A percentile compares a stretch with the other conserved stretches of the same genome.
Evolutionary conservation across 2,113 vertebrate genomes (phyloP).

Genomic region (Muntiacus muntjak): DNA sequence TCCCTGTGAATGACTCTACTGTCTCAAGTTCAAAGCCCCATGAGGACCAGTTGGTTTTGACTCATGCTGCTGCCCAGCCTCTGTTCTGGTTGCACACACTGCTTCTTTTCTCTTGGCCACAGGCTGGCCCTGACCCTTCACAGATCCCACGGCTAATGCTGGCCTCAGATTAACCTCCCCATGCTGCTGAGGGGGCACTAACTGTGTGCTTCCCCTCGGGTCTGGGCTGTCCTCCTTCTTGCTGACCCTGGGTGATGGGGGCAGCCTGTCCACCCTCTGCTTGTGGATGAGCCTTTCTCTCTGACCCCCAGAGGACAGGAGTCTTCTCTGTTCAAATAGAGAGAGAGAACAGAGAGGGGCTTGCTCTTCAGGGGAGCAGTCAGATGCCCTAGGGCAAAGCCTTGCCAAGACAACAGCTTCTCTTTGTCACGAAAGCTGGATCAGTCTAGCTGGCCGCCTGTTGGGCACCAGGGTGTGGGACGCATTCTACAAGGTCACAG

Average conservation of each 20-base stretch:
- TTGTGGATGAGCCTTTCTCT: background rate
- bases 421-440: accelerated
- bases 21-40: background rate
- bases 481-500: background rate
- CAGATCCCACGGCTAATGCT: background rate
- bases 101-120: background rate
- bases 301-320: background rate
- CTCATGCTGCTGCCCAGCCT: background rate
- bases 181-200: accelerated
- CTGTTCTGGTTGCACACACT: background rate
- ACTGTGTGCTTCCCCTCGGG: background rate
- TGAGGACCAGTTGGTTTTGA: background rate
- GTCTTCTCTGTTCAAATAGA: background rate
- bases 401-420: background rate
- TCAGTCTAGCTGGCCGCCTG: background rate
- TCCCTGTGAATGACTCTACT: background rate
- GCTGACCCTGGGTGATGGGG: background rate
- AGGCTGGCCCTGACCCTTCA: background rate
- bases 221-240: background rate
- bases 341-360: too few species aligned
- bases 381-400: background rate
- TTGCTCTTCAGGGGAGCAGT: background rate
- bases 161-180: background rate
- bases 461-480: background rate
- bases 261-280: background rate